Percentiles rank a stretch among this genome's conserved stretches.
These are phyloP conservation scores for Dendrolimus punctatus DNA, from an alignment of 1,140 invertebrate genomes.

Conservation along the genomic window DNA sequence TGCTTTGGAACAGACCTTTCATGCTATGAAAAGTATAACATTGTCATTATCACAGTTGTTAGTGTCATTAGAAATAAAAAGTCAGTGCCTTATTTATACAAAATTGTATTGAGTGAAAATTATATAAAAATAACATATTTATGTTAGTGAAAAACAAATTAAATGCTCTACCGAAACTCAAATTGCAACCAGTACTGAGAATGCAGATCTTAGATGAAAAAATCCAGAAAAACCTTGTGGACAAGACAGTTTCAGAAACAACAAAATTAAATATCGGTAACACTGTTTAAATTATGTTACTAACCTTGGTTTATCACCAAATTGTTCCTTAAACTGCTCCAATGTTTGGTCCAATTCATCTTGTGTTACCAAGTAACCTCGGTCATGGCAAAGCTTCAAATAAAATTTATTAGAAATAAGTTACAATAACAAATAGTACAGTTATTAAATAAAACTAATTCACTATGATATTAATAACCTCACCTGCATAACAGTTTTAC, in stretches of 20 bases:
- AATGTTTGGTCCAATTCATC: constrained; percentile 99
- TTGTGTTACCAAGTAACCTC: constrained; percentile 96
- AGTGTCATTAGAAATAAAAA: too few relatives aligned
- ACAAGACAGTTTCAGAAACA: constrained; percentile 38
- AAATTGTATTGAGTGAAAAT: too few relatives aligned
- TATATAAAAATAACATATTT: too few relatives aligned
- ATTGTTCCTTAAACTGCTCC: constrained; percentile 98
- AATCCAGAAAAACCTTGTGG: constrained; percentile 35
- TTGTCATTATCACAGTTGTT: too few relatives aligned
- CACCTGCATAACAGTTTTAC: constrained; percentile 99
- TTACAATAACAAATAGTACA: constrained; percentile 8
- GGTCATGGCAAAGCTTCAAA: constrained; percentile 87
- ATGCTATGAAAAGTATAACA: too few relatives aligned
- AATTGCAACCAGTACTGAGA: constrained; percentile 1
- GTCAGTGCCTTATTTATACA: too few relatives aligned
- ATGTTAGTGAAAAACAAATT: too few relatives aligned
- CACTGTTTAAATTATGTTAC: constrained; percentile 12
- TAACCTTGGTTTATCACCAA: constrained; percentile 96
- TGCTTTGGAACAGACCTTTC: too few relatives aligned
- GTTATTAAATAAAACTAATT: constrained; percentile 25
- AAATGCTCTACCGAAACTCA: too few relatives aligned
- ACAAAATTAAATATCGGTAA: constrained; percentile 45
- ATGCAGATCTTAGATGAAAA: constrained; percentile 43
- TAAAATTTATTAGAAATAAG: constrained; percentile 1
- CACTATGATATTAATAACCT: constrained; percentile 4